Conservation (phyloP, 2,888 invertebrate genomes). For the Drosophila mulleri region DNA sequence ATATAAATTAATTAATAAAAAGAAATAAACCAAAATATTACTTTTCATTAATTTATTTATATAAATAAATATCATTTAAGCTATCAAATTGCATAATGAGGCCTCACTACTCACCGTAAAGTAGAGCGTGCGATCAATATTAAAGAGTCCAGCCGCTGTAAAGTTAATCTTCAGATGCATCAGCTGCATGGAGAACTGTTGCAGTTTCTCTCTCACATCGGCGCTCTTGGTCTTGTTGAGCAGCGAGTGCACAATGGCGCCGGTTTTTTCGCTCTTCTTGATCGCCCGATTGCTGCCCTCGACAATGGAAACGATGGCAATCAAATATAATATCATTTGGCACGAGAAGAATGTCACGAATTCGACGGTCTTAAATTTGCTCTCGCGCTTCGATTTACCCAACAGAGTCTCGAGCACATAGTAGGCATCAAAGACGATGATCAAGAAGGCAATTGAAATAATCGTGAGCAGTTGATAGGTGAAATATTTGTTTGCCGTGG, state of each 20-base stretch:
- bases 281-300: conserved; percentile 84
- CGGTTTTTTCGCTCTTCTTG: conserved; percentile 84
- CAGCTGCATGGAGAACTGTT: conserved; percentile 84
- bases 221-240: conserved; percentile 81
- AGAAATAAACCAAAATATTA: too few species aligned
- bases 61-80: neutral
- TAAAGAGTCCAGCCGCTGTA: conserved; percentile 85
- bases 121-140: conserved; percentile 84
- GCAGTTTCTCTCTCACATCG: conserved; percentile 82
- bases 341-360: conserved; percentile 85
- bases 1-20: too few species aligned
- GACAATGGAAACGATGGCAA: conserved; percentile 84
- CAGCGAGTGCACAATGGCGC: conserved; percentile 82
- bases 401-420: conserved; percentile 84
- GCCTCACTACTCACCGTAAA: conserved; percentile 81
- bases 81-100: neutral
- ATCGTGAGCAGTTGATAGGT: conserved; percentile 85
- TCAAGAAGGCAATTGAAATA: conserved; percentile 84
- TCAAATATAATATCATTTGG: conserved; percentile 84
- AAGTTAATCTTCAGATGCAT: conserved; percentile 84
- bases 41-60: neutral
- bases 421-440: conserved; percentile 85
- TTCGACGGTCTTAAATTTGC: conserved; percentile 83
- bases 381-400: conserved; percentile 83
- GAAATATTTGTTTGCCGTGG: conserved; percentile 84